phyloP scores from a whole-genome alignment of 2,797 vertebrate genomes.

The Myotis myotis region DNA sequence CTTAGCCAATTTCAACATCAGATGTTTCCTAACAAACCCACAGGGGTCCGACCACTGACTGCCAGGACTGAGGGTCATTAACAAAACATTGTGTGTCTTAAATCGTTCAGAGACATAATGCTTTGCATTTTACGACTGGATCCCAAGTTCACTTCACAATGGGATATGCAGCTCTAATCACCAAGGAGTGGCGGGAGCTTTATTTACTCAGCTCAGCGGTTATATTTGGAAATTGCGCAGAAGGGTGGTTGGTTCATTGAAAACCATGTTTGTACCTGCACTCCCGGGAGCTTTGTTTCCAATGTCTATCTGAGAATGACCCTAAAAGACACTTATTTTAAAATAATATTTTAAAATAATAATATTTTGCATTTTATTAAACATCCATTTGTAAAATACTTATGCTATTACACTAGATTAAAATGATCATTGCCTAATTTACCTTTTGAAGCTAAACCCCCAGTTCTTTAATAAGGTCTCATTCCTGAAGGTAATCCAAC shows the following conservation, averaged over 20 bases:
- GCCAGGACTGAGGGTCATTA: neutral
- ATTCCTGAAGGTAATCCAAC: neutral
- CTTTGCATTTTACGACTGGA: neutral
- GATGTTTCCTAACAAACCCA: neutral
- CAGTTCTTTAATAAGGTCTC: neutral
- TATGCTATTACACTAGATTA: neutral
- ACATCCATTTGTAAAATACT: neutral
- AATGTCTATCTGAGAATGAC: neutral
- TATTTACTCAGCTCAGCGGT: neutral
- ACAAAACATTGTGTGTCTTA: neutral
- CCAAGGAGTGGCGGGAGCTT: neutral
- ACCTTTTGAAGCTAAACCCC: neutral
- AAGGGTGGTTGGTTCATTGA: neutral
- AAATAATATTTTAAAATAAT: neutral
- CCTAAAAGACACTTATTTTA: neutral
- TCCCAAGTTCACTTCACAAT: neutral
- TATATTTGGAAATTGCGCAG: neutral
- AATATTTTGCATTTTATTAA: neutral
- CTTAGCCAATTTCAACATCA: neutral
- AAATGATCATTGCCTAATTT: neutral
- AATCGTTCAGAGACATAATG: neutral
- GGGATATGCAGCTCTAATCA: neutral
- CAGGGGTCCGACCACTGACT: neutral
- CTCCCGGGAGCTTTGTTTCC: neutral
- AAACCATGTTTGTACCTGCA: neutral